These are phyloP conservation scores for Epirrita christyi DNA, from an alignment of 2,888 invertebrate species.

Conservation along the genomic window DNA sequence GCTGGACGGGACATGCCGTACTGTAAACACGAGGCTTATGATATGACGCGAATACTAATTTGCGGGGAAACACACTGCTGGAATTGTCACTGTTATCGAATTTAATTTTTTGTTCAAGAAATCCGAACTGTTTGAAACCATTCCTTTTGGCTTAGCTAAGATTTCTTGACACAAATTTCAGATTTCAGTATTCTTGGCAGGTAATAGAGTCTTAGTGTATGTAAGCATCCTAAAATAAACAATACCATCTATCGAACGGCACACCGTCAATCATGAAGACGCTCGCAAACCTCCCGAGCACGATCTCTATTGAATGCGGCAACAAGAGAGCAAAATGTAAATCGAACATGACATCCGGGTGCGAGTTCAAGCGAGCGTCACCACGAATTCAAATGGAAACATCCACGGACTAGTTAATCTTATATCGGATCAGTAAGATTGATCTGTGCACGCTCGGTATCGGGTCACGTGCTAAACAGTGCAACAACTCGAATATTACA, in stretches of 20 bases:
- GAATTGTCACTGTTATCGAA: slow-evolving; percentile 54
- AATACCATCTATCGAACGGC: slow-evolving; percentile 33
- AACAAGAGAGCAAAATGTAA: slow-evolving; percentile 70
- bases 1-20: slow-evolving; percentile 52
- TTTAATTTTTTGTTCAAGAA: slow-evolving; percentile 47
- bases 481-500: slow-evolving; percentile 64
- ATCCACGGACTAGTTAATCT: slow-evolving; percentile 75
- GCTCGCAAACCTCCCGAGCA: slow-evolving; percentile 53
- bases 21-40: slow-evolving; percentile 53
- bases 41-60: slow-evolving; percentile 64
- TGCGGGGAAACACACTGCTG: slow-evolving; percentile 67
- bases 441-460: slow-evolving; percentile 66
- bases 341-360: slow-evolving; percentile 80
- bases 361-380: slow-evolving; percentile 74
- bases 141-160: neutral
- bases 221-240: slow-evolving; percentile 12
- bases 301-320: slow-evolving; percentile 64
- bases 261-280: slow-evolving; percentile 61
- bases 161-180: neutral
- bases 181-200: neutral
- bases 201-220: neutral
- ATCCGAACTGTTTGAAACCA: slow-evolving; percentile 10
- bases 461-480: slow-evolving; percentile 74
- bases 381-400: slow-evolving; percentile 73
- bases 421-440: slow-evolving; percentile 72